A percentile compares a stretch with the other conserved stretches of the same genome.
These are phyloP conservation scores for Calameuta filiformis DNA, from an alignment of 2,888 invertebrate genomes.

Conservation along the genomic window DNA sequence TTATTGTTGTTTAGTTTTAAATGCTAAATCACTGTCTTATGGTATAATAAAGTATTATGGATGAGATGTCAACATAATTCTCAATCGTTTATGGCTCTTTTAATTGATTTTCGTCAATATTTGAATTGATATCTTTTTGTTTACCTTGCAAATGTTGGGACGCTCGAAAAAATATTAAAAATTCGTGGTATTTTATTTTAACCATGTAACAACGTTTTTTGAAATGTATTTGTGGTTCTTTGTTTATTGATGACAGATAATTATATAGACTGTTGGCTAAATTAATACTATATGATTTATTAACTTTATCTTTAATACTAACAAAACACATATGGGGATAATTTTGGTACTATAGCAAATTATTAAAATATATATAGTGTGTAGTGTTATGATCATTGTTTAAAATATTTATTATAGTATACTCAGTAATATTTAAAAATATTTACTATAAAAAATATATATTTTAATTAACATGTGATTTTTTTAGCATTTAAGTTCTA, in stretches of 20 bases:
- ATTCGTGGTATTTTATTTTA: too few species aligned
- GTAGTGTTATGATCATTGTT: neutral
- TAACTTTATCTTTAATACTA: neutral
- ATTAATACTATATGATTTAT: neutral
- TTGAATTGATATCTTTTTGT: neutral
- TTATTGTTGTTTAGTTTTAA: neutral
- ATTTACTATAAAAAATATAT: neutral
- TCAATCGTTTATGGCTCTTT: neutral
- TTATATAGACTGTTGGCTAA: neutral
- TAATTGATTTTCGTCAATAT: neutral
- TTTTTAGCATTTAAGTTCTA: conserved; percentile 50
- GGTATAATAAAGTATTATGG: neutral
- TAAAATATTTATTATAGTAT: neutral
- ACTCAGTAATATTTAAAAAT: neutral
- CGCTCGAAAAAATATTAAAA: neutral
- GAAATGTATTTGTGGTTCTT: neutral
- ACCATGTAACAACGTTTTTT: too few species aligned
- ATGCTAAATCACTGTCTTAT: neutral
- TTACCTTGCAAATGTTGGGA: neutral
- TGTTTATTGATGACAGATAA: neutral
- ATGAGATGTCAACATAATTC: neutral
- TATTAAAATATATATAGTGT: neutral
- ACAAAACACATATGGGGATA: neutral
- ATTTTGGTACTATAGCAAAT: neutral
- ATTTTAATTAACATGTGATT: neutral